Evolutionary conservation across 1,140 invertebrate genomes (phyloP).

Genomic region (Zaprionus taronus): DNA sequence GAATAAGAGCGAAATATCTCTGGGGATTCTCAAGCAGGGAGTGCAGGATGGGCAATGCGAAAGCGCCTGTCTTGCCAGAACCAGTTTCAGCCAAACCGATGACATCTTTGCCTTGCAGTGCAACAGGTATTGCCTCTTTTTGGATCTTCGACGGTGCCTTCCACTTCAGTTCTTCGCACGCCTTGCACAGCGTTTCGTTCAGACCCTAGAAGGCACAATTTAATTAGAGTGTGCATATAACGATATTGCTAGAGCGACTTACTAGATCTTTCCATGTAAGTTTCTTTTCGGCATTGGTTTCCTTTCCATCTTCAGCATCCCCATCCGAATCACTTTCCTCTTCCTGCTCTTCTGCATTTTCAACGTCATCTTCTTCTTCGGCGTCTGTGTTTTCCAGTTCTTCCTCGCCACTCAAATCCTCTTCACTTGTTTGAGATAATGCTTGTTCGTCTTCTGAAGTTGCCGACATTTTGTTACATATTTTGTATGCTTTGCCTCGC

Average conservation of each 20-base stretch:
- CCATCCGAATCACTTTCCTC: slow-evolving; percentile 7
- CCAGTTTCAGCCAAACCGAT: slow-evolving; percentile 99
- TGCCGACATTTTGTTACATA: slow-evolving; percentile 76
- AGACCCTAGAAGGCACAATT: slow-evolving; percentile 89
- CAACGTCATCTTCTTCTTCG: slow-evolving; percentile 28
- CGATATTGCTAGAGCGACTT: slow-evolving; percentile 10
- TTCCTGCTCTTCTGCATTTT: slow-evolving; percentile 18
- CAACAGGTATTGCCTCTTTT: slow-evolving; percentile 95
- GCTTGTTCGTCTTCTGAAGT: slow-evolving; percentile 77
- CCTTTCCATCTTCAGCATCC: slow-evolving; percentile 18
- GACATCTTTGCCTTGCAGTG: slow-evolving; percentile 96
- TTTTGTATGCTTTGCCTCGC: slow-evolving; percentile 22
- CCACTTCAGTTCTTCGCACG: slow-evolving; percentile 97
- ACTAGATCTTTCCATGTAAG: slow-evolving; percentile 79
- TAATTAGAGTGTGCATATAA: not conserved
- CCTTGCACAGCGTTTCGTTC: slow-evolving; percentile 95
- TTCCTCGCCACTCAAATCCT: slow-evolving; percentile 58
- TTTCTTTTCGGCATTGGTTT: slow-evolving; percentile 39
- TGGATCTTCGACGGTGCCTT: slow-evolving; percentile 97
- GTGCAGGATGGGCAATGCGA: slow-evolving; percentile 98
- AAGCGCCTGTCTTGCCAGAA: slow-evolving; percentile 99
- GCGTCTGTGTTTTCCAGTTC: slow-evolving; percentile 38
- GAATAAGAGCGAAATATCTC: slow-evolving; percentile 95
- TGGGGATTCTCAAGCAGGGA: slow-evolving; percentile 95
- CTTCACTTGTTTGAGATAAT: slow-evolving; percentile 58